A percentile compares a stretch with the other conserved stretches of the same genome.
Evolutionary conservation across 2,888 invertebrate species (phyloP).

Genomic region (Tromatobia lineatoria): DNA sequence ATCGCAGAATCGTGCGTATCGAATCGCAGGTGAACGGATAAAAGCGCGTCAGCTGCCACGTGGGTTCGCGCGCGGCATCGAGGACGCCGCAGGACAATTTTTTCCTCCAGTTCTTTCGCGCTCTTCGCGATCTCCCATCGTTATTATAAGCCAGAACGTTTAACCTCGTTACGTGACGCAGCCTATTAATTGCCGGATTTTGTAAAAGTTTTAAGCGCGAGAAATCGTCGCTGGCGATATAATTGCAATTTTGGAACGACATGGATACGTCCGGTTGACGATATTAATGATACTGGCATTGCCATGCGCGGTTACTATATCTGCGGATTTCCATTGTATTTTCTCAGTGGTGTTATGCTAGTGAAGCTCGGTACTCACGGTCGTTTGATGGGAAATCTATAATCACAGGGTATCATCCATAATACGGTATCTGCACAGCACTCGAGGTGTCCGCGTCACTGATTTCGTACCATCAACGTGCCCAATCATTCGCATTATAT

Average conservation of each 20-base stretch:
- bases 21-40: constrained; percentile 37
- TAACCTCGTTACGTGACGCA: constrained; percentile 63
- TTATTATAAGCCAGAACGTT: constrained; percentile 58
- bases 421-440: constrained; percentile 36
- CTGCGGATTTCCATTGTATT: constrained; percentile 19
- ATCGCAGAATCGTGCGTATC: constrained; percentile 58
- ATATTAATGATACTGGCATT: constrained; percentile 9
- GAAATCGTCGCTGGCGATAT: not conserved
- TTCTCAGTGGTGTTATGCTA: not conserved
- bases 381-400: constrained; percentile 45
- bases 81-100: constrained; percentile 37
- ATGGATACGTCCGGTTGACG: not conserved
- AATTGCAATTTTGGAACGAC: constrained; percentile 29
- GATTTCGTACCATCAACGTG: not conserved
- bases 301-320: not conserved
- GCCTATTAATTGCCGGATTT: constrained; percentile 51
- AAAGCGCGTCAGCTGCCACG: constrained; percentile 18
- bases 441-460: not conserved
- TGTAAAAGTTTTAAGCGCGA: not conserved
- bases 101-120: not conserved
- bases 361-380: not conserved
- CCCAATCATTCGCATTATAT: not conserved
- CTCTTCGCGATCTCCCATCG: constrained; percentile 18
- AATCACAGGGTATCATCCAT: constrained; percentile 27
- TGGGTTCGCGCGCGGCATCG: constrained; percentile 29